phyloP scores from a whole-genome alignment of 1,140 invertebrate genomes.

The Bombus soroeensis region DNA sequence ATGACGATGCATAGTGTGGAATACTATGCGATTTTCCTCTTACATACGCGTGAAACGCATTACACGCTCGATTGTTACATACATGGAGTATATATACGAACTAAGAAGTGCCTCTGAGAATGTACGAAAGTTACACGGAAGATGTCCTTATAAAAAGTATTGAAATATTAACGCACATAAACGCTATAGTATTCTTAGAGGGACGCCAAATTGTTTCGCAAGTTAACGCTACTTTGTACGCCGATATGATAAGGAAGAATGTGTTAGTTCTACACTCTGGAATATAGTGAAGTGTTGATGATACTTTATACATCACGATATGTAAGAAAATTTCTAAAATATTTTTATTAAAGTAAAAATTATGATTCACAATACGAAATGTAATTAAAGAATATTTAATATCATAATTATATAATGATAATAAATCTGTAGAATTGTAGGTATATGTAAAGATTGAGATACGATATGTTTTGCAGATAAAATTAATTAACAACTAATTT shows the following conservation, averaged over 20 bases:
- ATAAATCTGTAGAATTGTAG: background rate
- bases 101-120: background rate
- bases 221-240: background rate
- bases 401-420: background rate
- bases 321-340: background rate
- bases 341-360: too few relatives aligned
- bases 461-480: background rate
- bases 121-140: background rate
- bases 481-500: background rate
- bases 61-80: conserved; percentile 6
- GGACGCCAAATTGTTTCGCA: background rate
- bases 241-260: background rate
- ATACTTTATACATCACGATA: background rate
- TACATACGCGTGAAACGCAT: conserved; percentile 12
- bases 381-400: background rate
- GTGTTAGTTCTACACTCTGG: background rate
- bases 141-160: background rate
- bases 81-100: background rate
- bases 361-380: background rate
- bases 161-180: conserved; percentile 1
- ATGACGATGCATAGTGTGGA: conserved; percentile 45
- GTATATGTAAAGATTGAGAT: background rate
- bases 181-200: background rate
- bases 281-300: background rate
- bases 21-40: conserved; percentile 2